phyloP scores from a whole-genome alignment of 2,113 vertebrate species.

The Neogale vison region DNA sequence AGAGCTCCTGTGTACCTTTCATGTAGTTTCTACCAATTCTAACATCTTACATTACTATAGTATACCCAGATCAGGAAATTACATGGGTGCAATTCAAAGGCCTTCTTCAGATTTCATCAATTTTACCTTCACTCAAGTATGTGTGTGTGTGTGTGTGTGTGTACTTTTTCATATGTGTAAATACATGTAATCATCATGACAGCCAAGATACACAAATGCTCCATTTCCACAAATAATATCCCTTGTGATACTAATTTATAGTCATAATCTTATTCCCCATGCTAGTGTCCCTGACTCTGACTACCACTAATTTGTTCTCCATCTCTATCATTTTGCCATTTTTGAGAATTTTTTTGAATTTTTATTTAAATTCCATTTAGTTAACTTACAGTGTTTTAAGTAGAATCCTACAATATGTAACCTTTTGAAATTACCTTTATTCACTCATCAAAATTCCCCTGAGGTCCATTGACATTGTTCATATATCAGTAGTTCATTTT shows the following conservation, averaged over 20 bases:
- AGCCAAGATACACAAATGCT: not conserved
- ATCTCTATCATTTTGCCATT: slow-evolving; percentile 32
- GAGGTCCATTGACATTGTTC: not conserved
- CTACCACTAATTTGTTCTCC: not conserved
- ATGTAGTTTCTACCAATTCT: not conserved
- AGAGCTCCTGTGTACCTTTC: not conserved
- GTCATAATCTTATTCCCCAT: not conserved
- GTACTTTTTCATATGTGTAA: not conserved
- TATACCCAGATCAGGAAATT: slow-evolving; percentile 15
- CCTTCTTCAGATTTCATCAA: not conserved
- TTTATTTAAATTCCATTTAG: not conserved
- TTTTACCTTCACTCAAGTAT: not conserved
- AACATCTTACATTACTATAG: not conserved
- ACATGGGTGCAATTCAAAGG: not conserved
- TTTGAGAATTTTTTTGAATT: not conserved
- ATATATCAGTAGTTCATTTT: not conserved
- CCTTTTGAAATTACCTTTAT: slow-evolving; percentile 11
- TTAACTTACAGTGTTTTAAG: not conserved
- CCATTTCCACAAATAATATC: not conserved
- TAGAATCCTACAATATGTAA: not conserved
- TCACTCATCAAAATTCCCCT: not conserved
- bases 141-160: not conserved
- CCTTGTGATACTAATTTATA: not conserved
- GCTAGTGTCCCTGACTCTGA: not conserved
- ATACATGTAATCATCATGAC: not conserved